phyloP scores from a whole-genome alignment of 2,888 invertebrate genomes.

The Catocala nupta region DNA sequence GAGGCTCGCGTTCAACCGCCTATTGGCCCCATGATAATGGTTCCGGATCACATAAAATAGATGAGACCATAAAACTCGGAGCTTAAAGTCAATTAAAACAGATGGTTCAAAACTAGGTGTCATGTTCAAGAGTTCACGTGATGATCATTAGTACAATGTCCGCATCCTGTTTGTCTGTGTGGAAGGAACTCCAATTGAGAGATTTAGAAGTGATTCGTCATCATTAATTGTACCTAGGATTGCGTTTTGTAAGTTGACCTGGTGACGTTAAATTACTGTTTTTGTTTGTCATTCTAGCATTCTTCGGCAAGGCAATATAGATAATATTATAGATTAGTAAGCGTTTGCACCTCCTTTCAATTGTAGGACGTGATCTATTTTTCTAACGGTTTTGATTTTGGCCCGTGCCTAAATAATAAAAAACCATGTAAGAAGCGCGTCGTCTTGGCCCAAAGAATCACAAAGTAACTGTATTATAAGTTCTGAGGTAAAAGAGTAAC shows the following conservation, averaged over 20 bases:
- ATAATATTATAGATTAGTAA: too few relatives aligned
- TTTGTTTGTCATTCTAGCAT: too few relatives aligned
- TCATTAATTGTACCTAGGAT: constrained; percentile 20
- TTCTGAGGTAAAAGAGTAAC: too few relatives aligned
- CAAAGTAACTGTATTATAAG: too few relatives aligned
- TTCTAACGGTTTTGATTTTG: too few relatives aligned
- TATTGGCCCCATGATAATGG: constrained; percentile 57
- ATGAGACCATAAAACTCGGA: constrained; percentile 76
- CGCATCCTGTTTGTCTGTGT: constrained; percentile 48
- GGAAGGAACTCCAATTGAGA: constrained; percentile 37
- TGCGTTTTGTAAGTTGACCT: neutral
- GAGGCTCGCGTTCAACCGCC: constrained; percentile 31
- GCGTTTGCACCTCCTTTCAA: too few relatives aligned
- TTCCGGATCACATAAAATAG: constrained; percentile 71
- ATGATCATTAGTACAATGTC: constrained; percentile 60
- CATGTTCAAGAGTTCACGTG: constrained; percentile 59
- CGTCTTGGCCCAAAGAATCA: too few relatives aligned
- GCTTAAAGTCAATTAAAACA: constrained; percentile 76
- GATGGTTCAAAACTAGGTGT: constrained; percentile 63
- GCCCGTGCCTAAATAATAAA: too few relatives aligned
- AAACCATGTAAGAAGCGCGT: too few relatives aligned
- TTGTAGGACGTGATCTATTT: too few relatives aligned
- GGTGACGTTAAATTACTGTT: too few relatives aligned
- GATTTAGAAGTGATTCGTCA: constrained; percentile 36
- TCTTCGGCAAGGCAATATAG: too few relatives aligned